Evolutionary conservation across 2,113 vertebrate species (phyloP).

Genomic region (Atherinomorus stipes): DNA sequence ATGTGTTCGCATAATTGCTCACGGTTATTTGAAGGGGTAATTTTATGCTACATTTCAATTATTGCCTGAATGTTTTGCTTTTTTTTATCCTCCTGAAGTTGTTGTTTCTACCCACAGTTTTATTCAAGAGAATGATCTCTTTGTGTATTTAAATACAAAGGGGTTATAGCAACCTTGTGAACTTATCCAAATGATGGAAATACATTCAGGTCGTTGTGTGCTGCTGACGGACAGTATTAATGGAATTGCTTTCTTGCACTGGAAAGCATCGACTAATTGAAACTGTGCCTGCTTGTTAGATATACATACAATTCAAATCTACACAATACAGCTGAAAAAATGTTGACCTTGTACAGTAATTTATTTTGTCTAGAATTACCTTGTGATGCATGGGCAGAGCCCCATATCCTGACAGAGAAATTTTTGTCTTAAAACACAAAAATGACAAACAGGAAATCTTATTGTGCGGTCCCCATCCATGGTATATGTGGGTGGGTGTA

Average conservation of each 20-base stretch:
- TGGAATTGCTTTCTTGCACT: conserved; percentile 36
- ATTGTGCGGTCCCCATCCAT: too few species aligned
- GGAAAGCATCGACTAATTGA: conserved; percentile 19
- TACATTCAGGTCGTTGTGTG: conserved; percentile 24
- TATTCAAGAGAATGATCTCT: conserved; percentile 77
- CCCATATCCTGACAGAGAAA: too few species aligned
- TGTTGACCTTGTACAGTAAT: not conserved
- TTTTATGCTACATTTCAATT: conserved; percentile 99
- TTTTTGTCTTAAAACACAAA: too few species aligned
- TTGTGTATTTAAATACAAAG: conserved; percentile 75
- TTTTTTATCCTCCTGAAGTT: conserved; percentile 92
- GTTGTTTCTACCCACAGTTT: conserved; percentile 87
- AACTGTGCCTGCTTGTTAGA: conserved; percentile 16
- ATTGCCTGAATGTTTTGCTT: conserved; percentile 97
- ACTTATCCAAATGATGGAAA: conserved; percentile 39
- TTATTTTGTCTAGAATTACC: not conserved
- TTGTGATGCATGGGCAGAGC: too few species aligned
- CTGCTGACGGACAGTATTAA: conserved; percentile 41
- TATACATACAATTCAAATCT: conserved; percentile 18
- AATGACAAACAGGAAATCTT: too few species aligned
- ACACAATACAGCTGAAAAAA: not conserved
- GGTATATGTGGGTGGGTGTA: too few species aligned
- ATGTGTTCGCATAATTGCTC: conserved; percentile 95
- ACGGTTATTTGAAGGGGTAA: conserved; percentile 98
- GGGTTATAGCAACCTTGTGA: conserved; percentile 68